Evolutionary conservation across 2,113 vertebrate species (phyloP).

Genomic region (Sterrhoptilus dennistouni): DNA sequence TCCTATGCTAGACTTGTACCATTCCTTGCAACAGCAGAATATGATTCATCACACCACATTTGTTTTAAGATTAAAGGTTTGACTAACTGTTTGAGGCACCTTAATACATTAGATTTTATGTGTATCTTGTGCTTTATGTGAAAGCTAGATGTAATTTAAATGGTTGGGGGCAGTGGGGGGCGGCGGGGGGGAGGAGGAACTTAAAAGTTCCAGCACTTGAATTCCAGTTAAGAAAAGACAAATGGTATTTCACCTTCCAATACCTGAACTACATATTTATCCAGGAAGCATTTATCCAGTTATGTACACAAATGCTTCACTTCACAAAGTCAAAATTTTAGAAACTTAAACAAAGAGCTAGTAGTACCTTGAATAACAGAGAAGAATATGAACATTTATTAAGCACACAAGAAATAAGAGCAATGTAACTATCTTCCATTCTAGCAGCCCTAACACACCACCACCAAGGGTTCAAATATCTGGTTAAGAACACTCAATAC

Average conservation of each 20-base stretch:
- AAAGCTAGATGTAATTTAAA: background rate
- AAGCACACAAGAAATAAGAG: background rate
- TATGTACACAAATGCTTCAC: background rate
- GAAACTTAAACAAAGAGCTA: background rate
- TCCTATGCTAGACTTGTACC: background rate
- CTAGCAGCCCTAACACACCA: background rate
- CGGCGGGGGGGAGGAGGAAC: background rate
- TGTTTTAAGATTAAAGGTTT: background rate
- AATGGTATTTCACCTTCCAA: background rate
- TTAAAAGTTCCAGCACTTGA: background rate
- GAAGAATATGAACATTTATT: background rate
- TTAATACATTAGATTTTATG: background rate
- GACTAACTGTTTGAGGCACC: background rate
- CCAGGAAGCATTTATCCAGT: background rate
- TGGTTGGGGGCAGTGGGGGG: too few relatives aligned
- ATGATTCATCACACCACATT: background rate
- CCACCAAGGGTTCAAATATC: background rate
- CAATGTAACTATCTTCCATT: background rate
- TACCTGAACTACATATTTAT: background rate
- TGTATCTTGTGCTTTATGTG: background rate
- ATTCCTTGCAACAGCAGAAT: background rate
- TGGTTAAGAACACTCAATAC: background rate
- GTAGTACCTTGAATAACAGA: background rate
- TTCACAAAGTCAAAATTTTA: background rate
- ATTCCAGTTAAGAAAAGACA: background rate